Base-by-base conservation (phyloP, 2,113 vertebrate genomes). In the Spheniscus mendiculus region DNA sequence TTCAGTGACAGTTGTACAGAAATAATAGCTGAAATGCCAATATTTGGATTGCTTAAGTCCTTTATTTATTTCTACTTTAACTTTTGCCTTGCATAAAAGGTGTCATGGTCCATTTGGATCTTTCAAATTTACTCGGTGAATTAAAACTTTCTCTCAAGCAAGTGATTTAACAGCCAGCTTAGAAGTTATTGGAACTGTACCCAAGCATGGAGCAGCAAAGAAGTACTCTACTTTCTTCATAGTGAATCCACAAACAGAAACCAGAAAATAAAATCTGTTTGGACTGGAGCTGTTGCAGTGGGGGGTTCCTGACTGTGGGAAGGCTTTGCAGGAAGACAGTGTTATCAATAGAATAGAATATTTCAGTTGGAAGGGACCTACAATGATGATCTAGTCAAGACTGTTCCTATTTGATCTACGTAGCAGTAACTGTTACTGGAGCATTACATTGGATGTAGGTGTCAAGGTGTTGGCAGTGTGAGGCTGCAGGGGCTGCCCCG, bases 21-120 rank as follows among this genome's bases (percentile, higher is more conserved):
- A 94, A 69, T 76, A 85, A 55, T 44, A 89, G 47, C 56, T 79
- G 34, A 65, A 89, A n/a, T 84, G 73, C 38, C 50, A 82, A 2
- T 89, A 82, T 91, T 96, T 89, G 93, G 72, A 71, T 96, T 96
- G 42, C 50, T 2, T 25, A 77, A 92, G n/a, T 50, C 38, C 17
- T 81, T 67, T 79, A 36, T 90, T 89, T 90, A 45, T 81, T 94
- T 84, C 29, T 91, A 1, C 15, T 74, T 87, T 30, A 90, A 81
- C 38, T 76, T 93, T 77, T 79, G 38, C 45, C 29, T 36, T 1
- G 0, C 6, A 4, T 91, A 47, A 89, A 83, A 38, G 12, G 6
- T 78, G 62, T 67, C 56, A 76, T 1, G 12, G 74, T 90, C 56
- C 0, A 0, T 59, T 86, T 83, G 47, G 38, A 25, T 58, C 52